Conservation (phyloP, 2,888 invertebrate species). For the Cheilosia pagana region DNA sequence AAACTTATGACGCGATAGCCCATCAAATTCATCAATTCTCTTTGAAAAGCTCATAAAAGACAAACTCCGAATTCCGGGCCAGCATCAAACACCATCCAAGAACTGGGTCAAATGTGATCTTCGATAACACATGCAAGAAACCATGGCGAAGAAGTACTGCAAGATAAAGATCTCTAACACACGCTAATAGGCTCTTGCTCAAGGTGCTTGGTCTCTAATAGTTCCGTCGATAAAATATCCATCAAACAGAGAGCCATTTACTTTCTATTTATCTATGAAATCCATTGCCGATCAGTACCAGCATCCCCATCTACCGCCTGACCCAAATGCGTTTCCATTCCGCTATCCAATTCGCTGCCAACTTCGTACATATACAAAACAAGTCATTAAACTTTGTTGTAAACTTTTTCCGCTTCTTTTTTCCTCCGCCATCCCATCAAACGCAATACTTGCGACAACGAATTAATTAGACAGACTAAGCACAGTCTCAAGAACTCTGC, state of each 20-base stretch:
- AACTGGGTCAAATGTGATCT: constrained; percentile 4
- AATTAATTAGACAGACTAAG: constrained; percentile 40
- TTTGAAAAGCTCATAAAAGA: not conserved
- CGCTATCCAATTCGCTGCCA: not conserved
- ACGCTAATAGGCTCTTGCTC: not conserved
- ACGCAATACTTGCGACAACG: constrained; percentile 17
- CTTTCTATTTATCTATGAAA: constrained; percentile 2
- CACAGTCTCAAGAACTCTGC: not conserved
- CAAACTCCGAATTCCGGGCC: not conserved
- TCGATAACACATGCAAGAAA: not conserved
- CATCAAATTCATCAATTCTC: not conserved
- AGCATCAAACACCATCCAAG: not conserved
- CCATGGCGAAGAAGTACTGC: not conserved
- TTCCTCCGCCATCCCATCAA: not conserved
- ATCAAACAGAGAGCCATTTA: not conserved
- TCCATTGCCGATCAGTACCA: not conserved
- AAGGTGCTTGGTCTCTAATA: not conserved
- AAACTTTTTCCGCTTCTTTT: constrained; percentile 6
- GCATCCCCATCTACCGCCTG: constrained; percentile 5
- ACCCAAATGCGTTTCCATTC: constrained; percentile 12
- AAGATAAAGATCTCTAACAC: not conserved
- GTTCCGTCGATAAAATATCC: not conserved
- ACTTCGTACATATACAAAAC: constrained; percentile 4
- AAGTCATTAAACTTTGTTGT: constrained; percentile 32
- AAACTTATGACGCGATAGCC: not conserved